Base-by-base conservation (phyloP, 2,113 vertebrate genomes). In the Dasyornis broadbenti region DNA sequence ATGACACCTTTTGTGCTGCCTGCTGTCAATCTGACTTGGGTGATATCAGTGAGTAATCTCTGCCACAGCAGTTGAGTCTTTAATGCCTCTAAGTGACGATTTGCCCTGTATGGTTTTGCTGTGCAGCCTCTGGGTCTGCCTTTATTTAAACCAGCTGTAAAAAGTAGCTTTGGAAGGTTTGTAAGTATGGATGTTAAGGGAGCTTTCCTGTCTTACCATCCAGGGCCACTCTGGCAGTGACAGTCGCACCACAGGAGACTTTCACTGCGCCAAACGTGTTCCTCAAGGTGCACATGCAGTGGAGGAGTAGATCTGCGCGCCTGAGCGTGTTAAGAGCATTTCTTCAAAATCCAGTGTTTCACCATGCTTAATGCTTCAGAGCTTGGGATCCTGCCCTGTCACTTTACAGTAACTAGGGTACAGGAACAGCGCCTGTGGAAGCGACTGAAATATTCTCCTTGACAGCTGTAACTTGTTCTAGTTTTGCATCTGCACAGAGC, bases 161-260 rank as follows among this genome's bases (percentile, higher is more conserved):
- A 18, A 85, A 35, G 31, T 13, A 76, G 50, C 61, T 78, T 66
- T 89, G 37, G 45, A 0, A 53, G 39, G 33, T 56, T 71, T 82
- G 13, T 49, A 53, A 37, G 27, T 21, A 5, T 39, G 49, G n/a
- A 8, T 31, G 40, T 24, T 47, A 35, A 47, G 40, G 70, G 40
- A 54, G 8, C 12, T 35, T 54, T 45, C n/a, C 70, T 49, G 21
- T 23, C 21, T 23, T 11, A 7, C 54, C 40, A 35, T 22, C 63
- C 70, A 31, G 63, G 47, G 21, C 47, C 35, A 5, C 70, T 69
- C 4, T 54, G 54, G 63, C 47, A 35, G 40, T 23, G 30, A 14
- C 52, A 53, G 78, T n/a, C 0, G 0, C 12, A 18, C 12, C 40
- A 22, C 63, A 12, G 0, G 2, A 40, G 70, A 7, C 28, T 53